Evolutionary conservation across 2,113 vertebrate species (phyloP).

Genomic region (Crotalus helleri): DNA sequence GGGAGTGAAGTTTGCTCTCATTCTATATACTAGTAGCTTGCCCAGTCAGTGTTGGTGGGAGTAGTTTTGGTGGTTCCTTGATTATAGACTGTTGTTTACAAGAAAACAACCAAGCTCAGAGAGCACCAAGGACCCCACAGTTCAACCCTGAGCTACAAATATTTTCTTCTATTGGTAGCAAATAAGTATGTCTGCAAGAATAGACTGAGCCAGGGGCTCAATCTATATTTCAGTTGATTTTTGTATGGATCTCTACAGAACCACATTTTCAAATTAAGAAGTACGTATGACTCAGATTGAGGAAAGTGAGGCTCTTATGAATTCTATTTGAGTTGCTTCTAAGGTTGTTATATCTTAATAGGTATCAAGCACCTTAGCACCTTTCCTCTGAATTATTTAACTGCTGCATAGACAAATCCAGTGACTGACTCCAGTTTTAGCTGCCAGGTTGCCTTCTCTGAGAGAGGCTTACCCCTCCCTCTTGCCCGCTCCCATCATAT

Average conservation of each 20-base stretch:
- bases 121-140: too few species aligned
- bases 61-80: too few species aligned
- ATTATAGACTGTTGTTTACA: too few species aligned
- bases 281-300: background rate
- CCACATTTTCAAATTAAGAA: background rate
- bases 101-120: too few species aligned
- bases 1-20: too few species aligned
- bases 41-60: too few species aligned
- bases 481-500: background rate
- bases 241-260: background rate
- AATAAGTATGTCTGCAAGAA: background rate
- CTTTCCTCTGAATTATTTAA: background rate
- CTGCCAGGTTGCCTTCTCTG: background rate
- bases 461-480: background rate
- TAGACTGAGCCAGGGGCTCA: background rate
- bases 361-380: background rate
- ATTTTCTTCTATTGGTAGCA: background rate
- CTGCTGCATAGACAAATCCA: background rate
- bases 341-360: background rate
- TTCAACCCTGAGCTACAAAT: too few species aligned
- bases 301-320: background rate
- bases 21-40: too few species aligned
- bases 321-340: background rate
- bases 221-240: background rate
- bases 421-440: background rate